Evolutionary conservation across 2,888 invertebrate species (phyloP).

Genomic region (Palloptera scutellata): DNA sequence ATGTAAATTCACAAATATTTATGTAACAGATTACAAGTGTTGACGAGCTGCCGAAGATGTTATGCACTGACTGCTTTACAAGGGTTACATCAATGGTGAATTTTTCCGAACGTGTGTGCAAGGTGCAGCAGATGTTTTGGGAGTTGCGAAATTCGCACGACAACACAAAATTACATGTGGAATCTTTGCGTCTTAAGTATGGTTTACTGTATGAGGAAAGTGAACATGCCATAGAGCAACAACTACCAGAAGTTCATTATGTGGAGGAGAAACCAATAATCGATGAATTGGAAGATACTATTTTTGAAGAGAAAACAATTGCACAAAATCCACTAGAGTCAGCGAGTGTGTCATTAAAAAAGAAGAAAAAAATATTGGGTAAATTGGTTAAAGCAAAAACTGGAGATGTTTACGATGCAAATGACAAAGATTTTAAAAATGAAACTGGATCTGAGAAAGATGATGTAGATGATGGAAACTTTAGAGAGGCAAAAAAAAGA

Average conservation of each 20-base stretch:
- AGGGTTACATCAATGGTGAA: conserved; percentile 6
- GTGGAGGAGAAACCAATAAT: too few relatives aligned
- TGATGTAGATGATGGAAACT: too few relatives aligned
- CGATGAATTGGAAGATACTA: too few relatives aligned
- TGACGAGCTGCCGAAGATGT: conserved; percentile 12
- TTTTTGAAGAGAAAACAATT: too few relatives aligned
- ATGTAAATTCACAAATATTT: neutral
- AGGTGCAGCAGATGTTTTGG: conserved; percentile 20
- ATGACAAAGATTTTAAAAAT: too few relatives aligned
- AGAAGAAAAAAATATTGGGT: too few relatives aligned
- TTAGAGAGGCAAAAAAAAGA: too few relatives aligned
- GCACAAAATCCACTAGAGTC: too few relatives aligned
- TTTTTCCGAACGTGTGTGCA: conserved; percentile 13
- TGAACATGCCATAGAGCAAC: conserved; percentile 35
- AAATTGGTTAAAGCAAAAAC: too few relatives aligned
- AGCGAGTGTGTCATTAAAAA: too few relatives aligned
- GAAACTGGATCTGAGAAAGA: too few relatives aligned
- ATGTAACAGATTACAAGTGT: conserved; percentile 9
- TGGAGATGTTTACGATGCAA: too few relatives aligned
- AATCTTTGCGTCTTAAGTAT: conserved; percentile 40
- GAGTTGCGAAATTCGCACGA: neutral
- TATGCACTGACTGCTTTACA: conserved; percentile 17
- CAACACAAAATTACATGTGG: conserved; percentile 17
- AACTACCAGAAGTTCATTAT: conserved; percentile 42
- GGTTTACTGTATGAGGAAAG: conserved; percentile 44